A percentile compares a stretch with the other conserved stretches of the same genome.
These are phyloP conservation scores for Panorpa germanica DNA, from an alignment of 2,888 invertebrate species.

Conservation along the genomic window DNA sequence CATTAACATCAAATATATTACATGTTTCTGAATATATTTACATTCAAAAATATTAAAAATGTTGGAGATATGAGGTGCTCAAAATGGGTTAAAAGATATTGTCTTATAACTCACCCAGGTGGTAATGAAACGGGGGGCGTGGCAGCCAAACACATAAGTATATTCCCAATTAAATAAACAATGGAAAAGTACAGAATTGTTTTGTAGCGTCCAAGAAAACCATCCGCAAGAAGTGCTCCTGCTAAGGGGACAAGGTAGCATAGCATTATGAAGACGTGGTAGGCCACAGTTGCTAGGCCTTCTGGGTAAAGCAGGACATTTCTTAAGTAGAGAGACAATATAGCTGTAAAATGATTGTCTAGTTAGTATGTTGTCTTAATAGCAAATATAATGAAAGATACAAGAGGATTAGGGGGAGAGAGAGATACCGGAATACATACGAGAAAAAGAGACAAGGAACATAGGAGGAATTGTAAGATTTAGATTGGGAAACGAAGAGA, in stretches of 20 bases:
- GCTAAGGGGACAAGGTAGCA: conserved; percentile 58
- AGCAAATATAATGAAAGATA: neutral
- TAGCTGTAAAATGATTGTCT: conserved; percentile 33
- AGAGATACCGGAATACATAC: too few relatives aligned
- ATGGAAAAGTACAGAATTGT: conserved; percentile 61
- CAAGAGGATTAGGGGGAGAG: too few relatives aligned
- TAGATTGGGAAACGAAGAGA: too few relatives aligned
- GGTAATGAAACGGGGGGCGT: conserved; percentile 33
- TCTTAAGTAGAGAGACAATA: conserved; percentile 55
- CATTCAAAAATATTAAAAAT: conserved; percentile 14
- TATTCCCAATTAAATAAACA: conserved; percentile 49
- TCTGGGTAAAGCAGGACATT: conserved; percentile 45
- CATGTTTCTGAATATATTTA: neutral
- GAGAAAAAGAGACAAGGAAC: too few relatives aligned
- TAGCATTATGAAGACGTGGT: conserved; percentile 57
- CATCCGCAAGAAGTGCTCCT: conserved; percentile 63
- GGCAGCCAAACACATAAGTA: conserved; percentile 42
- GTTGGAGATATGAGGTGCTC: too few relatives aligned
- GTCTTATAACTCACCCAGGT: conserved; percentile 27
- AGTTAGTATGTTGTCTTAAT: conserved; percentile 4
- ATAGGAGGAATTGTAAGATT: too few relatives aligned
- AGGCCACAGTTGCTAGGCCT: conserved; percentile 51
- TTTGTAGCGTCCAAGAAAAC: conserved; percentile 57
- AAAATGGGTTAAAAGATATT: too few relatives aligned
- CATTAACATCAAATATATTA: neutral